A percentile compares a stretch with the other conserved stretches of the same genome.
Evolutionary conservation across 2,888 invertebrate genomes (phyloP).

Genomic region (Adelognathus sp.): DNA sequence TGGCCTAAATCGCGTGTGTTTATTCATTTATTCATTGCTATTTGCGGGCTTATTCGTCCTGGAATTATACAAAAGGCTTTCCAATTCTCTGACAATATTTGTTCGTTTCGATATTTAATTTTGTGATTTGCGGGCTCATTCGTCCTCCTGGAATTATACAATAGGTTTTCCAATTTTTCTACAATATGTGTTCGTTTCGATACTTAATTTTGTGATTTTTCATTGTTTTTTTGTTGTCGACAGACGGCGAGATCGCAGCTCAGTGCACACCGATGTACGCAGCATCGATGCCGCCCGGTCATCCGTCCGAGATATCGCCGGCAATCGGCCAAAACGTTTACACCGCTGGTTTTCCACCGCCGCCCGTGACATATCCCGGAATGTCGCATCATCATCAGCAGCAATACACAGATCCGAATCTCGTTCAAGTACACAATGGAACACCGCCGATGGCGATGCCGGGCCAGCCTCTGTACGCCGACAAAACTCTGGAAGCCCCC

Average conservation of each 20-base stretch:
- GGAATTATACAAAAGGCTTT: too few species aligned
- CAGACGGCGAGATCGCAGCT: constrained; percentile 68
- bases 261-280: constrained; percentile 73
- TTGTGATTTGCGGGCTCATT: too few species aligned
- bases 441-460: constrained; percentile 64
- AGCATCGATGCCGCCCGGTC: constrained; percentile 57
- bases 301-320: constrained; percentile 53
- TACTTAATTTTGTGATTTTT: neutral
- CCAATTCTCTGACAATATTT: too few species aligned
- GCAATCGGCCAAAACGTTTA: constrained; percentile 45
- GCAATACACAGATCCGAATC: constrained; percentile 64
- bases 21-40: too few species aligned
- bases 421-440: constrained; percentile 70
- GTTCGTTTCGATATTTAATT: too few species aligned
- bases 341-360: constrained; percentile 24
- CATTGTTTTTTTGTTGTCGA: neutral
- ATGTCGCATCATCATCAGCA: constrained; percentile 56
- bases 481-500: constrained; percentile 59
- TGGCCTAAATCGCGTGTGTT: too few species aligned
- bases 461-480: constrained; percentile 62
- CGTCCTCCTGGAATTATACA: too few species aligned
- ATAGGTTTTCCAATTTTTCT: neutral
- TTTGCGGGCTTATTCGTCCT: too few species aligned
- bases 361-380: constrained; percentile 41
- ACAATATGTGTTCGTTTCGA: neutral